Base-by-base conservation (phyloP, 2,113 vertebrate genomes). In the Elaphurus davidianus region DNA sequence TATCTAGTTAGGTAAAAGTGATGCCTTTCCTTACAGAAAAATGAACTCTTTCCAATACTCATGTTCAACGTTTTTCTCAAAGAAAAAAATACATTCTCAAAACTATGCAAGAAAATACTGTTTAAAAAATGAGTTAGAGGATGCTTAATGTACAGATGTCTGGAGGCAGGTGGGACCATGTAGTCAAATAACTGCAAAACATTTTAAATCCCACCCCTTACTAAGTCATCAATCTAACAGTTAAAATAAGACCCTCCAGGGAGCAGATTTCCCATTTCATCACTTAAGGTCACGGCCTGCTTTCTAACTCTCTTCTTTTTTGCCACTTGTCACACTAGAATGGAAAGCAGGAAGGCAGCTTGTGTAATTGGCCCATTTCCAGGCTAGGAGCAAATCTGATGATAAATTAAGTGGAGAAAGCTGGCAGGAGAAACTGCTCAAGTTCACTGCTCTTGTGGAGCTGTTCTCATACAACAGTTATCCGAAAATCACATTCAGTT, bases 261-360 rank as follows among this genome's bases (percentile, higher is more conserved):
- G 87, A 96, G 87, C 71, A 87, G 27, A 96, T 55, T 94, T 93
- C 92, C 67, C 79, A 97, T 90, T 95, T 85, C 92, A 67, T 93
- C 87, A 92, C 67, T 74, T 94, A 82, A 96, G 88, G 94, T 81
- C 94, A 85, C 1, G 36, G 83, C 93, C 84, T 97, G 79, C 45
- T 97, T 87, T 78, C 87, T 60, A 87, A 62, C 88, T 96, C 52
- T 93, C 67, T 79, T 81, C 54, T 94, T 85, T 88, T 92, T 91
- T 60, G 92, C 59, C 40, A 87, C 90, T 95, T 95, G 76, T 92
- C 92, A 96, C 33, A 64, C 15, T 17, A 79, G 40, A 91, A 85
- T 21, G 57, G 86, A 93, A 92, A 25, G 82, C 91, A 93, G 55
- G 19, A 98, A 97, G 55, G 81, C 15, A 78, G 82, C 50, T 94